These are phyloP conservation scores for Calypte anna DNA, from an alignment of 2,113 vertebrate species.

Conservation along the genomic window DNA sequence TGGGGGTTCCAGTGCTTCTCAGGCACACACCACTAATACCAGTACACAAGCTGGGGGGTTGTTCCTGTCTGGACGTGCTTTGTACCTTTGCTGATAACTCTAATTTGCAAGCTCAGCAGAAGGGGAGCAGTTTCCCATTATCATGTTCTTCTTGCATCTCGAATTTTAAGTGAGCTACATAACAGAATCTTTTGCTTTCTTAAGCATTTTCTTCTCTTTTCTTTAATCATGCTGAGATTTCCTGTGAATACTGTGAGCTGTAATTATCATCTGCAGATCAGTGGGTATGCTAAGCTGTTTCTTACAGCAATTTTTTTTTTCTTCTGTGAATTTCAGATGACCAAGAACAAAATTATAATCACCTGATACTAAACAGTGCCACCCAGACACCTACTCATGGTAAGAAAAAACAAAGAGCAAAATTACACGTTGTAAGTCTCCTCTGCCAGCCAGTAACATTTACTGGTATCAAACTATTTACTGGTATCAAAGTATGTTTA, in stretches of 20 bases:
- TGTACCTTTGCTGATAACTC: conserved; percentile 12
- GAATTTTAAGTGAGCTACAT: conserved; percentile 51
- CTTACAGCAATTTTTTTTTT: conserved; percentile 58
- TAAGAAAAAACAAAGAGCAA: conserved; percentile 79
- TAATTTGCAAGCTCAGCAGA: conserved; percentile 43
- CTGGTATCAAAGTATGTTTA: conserved; percentile 22
- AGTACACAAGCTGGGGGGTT: neutral
- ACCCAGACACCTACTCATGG: conserved; percentile 94
- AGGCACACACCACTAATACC: accelerated
- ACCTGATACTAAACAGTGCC: conserved; percentile 91
- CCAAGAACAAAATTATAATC: conserved; percentile 95
- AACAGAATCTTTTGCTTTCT: conserved; percentile 66
- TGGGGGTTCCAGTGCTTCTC: neutral
- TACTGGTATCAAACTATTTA: neutral
- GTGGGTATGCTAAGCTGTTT: conserved; percentile 28
- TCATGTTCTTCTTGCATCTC: conserved; percentile 18
- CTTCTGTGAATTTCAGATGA: conserved; percentile 87
- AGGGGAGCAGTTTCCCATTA: conserved; percentile 24
- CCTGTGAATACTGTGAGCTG: conserved; percentile 61
- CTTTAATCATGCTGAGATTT: conserved; percentile 62
- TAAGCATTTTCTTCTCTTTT: conserved; percentile 63
- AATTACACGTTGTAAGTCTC: conserved; percentile 66
- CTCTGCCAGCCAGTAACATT: conserved; percentile 37
- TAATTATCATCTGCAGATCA: conserved; percentile 70
- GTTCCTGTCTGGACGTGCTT: neutral